These are phyloP conservation scores for Copidosoma aretas DNA, from an alignment of 2,888 invertebrate species.

Conservation along the genomic window DNA sequence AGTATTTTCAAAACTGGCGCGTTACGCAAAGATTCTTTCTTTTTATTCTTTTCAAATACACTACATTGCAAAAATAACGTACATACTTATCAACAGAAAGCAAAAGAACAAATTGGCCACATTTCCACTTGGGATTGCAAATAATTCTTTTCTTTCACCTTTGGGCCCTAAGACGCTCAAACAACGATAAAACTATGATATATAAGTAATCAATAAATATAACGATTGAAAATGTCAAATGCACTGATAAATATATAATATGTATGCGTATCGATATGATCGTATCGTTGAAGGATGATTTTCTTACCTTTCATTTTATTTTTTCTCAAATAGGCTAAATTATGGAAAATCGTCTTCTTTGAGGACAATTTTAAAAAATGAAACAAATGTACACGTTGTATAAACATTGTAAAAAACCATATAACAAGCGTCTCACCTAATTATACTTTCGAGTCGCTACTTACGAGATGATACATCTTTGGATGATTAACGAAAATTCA, in stretches of 20 bases:
- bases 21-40: too few relatives aligned
- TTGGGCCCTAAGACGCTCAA: slow-evolving; percentile 40
- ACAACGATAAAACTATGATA: slow-evolving; percentile 51
- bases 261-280: slow-evolving; percentile 21
- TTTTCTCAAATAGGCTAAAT: not conserved
- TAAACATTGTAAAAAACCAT: slow-evolving; percentile 46
- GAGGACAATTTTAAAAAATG: slow-evolving; percentile 21
- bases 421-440: slow-evolving; percentile 39
- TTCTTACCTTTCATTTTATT: too few relatives aligned
- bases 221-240: slow-evolving; percentile 54
- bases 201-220: slow-evolving; percentile 54
- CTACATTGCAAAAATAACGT: too few relatives aligned
- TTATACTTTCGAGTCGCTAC: slow-evolving; percentile 7
- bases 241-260: slow-evolving; percentile 46
- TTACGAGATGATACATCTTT: slow-evolving; percentile 53
- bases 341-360: not conserved
- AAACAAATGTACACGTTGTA: slow-evolving; percentile 41
- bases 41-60: too few relatives aligned
- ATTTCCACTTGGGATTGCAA: slow-evolving; percentile 34
- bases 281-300: slow-evolving; percentile 14
- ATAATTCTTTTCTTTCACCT: slow-evolving; percentile 27
- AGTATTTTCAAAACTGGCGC: too few relatives aligned
- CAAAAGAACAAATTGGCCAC: slow-evolving; percentile 19
- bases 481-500: slow-evolving; percentile 53
- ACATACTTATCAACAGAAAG: slow-evolving; percentile 25